These are phyloP conservation scores for Drosophila flavopinicola DNA, from an alignment of 2,888 invertebrate genomes.

Conservation along the genomic window DNA sequence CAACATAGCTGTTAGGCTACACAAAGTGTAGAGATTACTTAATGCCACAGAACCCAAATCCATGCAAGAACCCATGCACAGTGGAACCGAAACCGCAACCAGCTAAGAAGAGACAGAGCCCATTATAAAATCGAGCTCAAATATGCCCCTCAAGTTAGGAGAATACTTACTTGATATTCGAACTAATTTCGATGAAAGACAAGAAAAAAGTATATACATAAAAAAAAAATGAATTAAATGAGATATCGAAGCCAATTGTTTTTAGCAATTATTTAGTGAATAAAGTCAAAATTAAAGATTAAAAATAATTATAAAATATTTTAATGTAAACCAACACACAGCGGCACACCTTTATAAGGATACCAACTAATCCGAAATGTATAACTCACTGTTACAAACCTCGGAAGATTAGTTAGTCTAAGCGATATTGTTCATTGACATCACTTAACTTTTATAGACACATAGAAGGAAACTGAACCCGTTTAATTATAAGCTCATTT, in stretches of 20 bases:
- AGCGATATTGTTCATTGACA: constrained; percentile 46
- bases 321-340: constrained; percentile 55
- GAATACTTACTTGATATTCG: constrained; percentile 30
- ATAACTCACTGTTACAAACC: constrained; percentile 23
- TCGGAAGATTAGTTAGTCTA: constrained; percentile 30
- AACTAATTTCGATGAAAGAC: constrained; percentile 18
- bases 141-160: constrained; percentile 56
- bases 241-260: constrained; percentile 80
- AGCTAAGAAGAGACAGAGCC: constrained; percentile 19
- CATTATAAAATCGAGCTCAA: constrained; percentile 47
- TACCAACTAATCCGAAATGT: constrained; percentile 25
- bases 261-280: constrained; percentile 74
- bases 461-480: constrained; percentile 20
- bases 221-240: constrained; percentile 38
- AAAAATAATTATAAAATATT: constrained; percentile 43
- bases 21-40: constrained; percentile 11
- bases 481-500: constrained; percentile 57
- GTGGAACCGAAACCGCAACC: constrained; percentile 24
- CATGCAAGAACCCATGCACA: constrained; percentile 41
- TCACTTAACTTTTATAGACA: constrained; percentile 45
- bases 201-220: constrained; percentile 1
- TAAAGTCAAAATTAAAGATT: constrained; percentile 43
- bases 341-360: constrained; percentile 46
- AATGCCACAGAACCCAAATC: constrained; percentile 17
- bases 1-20: constrained; percentile 30